Base-by-base conservation (phyloP, 2,888 invertebrate species). In the Tetanocera ferruginea region DNA sequence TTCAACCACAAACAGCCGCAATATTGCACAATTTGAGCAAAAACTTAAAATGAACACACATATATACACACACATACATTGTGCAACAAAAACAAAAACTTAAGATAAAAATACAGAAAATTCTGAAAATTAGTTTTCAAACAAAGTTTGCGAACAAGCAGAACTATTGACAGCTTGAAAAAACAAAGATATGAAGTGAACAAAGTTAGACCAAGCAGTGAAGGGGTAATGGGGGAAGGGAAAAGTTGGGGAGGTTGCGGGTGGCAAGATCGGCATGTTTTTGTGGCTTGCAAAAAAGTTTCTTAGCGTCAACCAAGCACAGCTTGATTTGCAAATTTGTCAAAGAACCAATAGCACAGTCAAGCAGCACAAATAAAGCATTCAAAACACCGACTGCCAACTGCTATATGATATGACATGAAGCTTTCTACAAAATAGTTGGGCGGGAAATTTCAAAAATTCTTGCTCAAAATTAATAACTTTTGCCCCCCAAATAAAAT, bases 391-490 rank as follows among this genome's bases (percentile, higher is more conserved):
- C 28, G 17, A 14, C 66, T 31, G 34, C 37, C 8, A 23, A n/a
- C 51, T 4, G n/a, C n/a, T n/a, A n/a, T n/a, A 34, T 28, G 64
- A 19, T 5, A 64, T 17, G 6, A 34, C 11, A 34, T n/a, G 9
- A 43, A 43, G 43, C 43, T 43, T 43, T 43, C 14, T 43, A 43
- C 43, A 43, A 43, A 43, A 43, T 43, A n/a, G 31, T 17, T 9
- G 64, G 5, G 2, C 5, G 25, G 17, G 25, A 43, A 31, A 17
- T 31, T 19, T 28, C 0, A 43, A 19, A 60, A 73, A 62, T 28
- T 23, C 37, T 60, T 62, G 62, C 25, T 34, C n/a, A 37, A 64
- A 74, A 74, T 64, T 74, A 74, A 74, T 74, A 74, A 74, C 74
- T 64, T 74, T 66, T 25, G 43, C 51, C 49, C 11, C 11, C 43